A percentile compares a stretch with the other conserved stretches of the same genome.
Evolutionary conservation across 2,888 invertebrate genomes (phyloP).

Genomic region (Cephus runcator): DNA sequence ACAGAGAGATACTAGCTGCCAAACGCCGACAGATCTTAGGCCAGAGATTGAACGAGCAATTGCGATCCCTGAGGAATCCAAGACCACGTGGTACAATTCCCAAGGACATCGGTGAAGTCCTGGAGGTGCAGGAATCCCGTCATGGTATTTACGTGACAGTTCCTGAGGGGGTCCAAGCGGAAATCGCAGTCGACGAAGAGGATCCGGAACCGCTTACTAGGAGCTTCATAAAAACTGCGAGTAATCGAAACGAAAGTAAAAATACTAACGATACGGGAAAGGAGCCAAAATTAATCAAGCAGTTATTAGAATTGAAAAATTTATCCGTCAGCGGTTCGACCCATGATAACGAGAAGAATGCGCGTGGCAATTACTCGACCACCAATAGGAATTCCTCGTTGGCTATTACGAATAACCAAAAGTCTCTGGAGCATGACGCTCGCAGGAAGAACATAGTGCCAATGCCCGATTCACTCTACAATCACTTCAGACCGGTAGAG

Average conservation of each 20-base stretch:
- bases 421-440: conserved; percentile 62
- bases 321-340: neutral
- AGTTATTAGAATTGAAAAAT: neutral
- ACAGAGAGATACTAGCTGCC: conserved; percentile 68
- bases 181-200: conserved; percentile 20
- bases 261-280: neutral
- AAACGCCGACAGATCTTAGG: conserved; percentile 72
- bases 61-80: conserved; percentile 25
- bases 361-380: conserved; percentile 1
- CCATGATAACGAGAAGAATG: conserved; percentile 6
- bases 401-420: conserved; percentile 19
- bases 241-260: neutral
- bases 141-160: conserved; percentile 49
- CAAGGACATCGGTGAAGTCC: conserved; percentile 37
- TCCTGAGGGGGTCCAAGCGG: conserved; percentile 24
- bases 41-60: conserved; percentile 61
- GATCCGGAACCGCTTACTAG: conserved; percentile 3
- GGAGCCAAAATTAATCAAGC: conserved; percentile 2
- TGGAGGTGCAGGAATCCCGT: conserved; percentile 53
- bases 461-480: conserved; percentile 73
- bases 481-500: conserved; percentile 74
- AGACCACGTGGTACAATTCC: conserved; percentile 21
- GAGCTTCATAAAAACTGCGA: neutral
- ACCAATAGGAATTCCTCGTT: conserved; percentile 11
- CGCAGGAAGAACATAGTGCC: conserved; percentile 69